Conservation (phyloP, 2,797 vertebrate species). For the Odontamblyopus rebecca region DNA sequence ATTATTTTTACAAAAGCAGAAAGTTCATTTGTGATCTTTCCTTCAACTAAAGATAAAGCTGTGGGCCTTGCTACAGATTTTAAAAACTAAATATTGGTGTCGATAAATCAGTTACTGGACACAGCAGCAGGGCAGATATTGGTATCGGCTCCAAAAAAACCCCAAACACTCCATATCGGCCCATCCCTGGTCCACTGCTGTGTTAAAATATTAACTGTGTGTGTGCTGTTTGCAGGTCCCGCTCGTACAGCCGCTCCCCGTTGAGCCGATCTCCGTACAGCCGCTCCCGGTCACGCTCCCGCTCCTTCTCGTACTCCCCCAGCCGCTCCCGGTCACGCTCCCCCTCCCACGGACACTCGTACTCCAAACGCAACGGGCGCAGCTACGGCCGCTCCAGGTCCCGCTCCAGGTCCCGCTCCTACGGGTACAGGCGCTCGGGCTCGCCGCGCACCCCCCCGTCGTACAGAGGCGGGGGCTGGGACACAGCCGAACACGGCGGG, state of each 20-base stretch:
- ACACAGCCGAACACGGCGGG: slow-evolving; percentile 49
- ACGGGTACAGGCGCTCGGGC: slow-evolving; percentile 64
- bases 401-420: slow-evolving; percentile 87
- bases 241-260: slow-evolving; percentile 93
- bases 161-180: no score
- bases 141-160: no score
- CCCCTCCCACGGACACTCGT: slow-evolving; percentile 86
- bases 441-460: slow-evolving; percentile 59
- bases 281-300: slow-evolving; percentile 82
- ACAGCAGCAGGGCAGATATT: no score
- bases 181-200: neutral
- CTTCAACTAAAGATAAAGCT: no score
- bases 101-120: no score
- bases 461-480: slow-evolving; percentile 60
- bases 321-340: slow-evolving; percentile 91
- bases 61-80: no score
- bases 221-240: slow-evolving; percentile 79
- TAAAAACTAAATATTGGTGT: no score
- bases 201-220: no score
- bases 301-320: slow-evolving; percentile 88
- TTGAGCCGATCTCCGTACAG: slow-evolving; percentile 92
- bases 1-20: no score
- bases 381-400: slow-evolving; percentile 92
- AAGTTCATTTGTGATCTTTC: no score
- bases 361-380: slow-evolving; percentile 85